Evolutionary conservation across 2,888 invertebrate species (phyloP), one percentile per base, ranked within the genome.

Genomic region (Drosophila paramelanica): DNA sequence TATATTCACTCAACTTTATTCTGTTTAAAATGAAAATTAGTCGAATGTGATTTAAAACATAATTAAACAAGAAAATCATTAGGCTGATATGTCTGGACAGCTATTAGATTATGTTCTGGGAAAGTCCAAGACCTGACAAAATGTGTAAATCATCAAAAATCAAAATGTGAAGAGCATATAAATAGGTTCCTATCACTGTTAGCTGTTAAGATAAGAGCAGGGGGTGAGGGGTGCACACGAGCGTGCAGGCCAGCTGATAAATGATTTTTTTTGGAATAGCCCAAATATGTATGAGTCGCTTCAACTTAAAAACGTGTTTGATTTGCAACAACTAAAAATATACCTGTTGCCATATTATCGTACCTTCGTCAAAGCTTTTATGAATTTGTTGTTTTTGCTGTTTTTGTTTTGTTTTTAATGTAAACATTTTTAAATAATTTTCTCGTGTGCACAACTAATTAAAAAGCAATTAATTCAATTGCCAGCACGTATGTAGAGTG

Each of bases 401-500:
- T n/a, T n/a, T 42, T 25, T 5, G 6, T 5, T 6, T 27, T 31
- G 7, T 31, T 52, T 42, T 39, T 3, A 23, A 4, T 14, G 10
- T 43, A 33, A 43, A 14, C 23, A 36, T 20, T 27, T 50, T 41
- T n/a, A 41, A 46, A 43, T 50, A 59, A 36, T 39, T 73, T 43
- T 14, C 31, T 41, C 39, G 27, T 51, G 61, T 45, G 55, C 41
- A 13, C 42, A 70, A 57, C 69, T 77, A 83, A 83, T 83, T 81
- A 77, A 80, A 80, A 83, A 61, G 65, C 64, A 86, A 86, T 86
- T 81, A 77, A 70, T 80, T 65, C 39, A 7, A 46, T 31, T 45
- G 46, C 42, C 47, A 50, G 20, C 38, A 56, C 38, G 46, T 36
- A 46, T 31, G 11, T 11, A n/a, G n/a, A 53, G 13, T 46, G 17